A percentile compares a stretch with the other conserved stretches of the same genome.
phyloP scores from a whole-genome alignment of 1,140 invertebrate species.

The Ridgeia piscesae region DNA sequence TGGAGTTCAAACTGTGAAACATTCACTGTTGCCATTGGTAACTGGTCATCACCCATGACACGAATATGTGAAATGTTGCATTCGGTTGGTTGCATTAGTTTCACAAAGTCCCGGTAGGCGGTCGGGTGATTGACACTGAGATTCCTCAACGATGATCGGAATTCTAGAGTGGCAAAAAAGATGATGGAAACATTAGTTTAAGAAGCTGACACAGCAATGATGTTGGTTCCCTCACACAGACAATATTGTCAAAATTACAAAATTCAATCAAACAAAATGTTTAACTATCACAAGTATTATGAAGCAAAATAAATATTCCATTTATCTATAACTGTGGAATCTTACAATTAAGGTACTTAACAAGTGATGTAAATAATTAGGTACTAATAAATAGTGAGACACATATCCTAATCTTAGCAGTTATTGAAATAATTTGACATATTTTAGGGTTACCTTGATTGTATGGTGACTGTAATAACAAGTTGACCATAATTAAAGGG shows the following conservation, averaged over 20 bases:
- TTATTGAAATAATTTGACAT: neutral
- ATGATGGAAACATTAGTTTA: neutral
- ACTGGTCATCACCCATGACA: neutral
- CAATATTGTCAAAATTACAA: too few species aligned
- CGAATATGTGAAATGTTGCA: neutral
- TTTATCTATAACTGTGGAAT: too few species aligned
- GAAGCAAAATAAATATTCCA: too few species aligned
- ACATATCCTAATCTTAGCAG: neutral
- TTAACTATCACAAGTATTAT: too few species aligned
- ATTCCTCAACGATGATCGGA: neutral
- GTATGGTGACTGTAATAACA: too few species aligned
- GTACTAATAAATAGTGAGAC: too few species aligned
- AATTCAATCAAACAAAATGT: too few species aligned
- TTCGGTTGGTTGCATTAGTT: slow-evolving; percentile 13
- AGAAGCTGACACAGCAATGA: too few species aligned
- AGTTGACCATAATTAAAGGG: too few species aligned
- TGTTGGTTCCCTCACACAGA: too few species aligned
- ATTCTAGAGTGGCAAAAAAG: neutral
- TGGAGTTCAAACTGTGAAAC: neutral
- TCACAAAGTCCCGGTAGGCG: slow-evolving; percentile 8
- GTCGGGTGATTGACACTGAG: neutral
- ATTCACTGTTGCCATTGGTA: neutral
- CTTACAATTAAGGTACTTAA: too few species aligned
- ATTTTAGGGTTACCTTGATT: neutral
- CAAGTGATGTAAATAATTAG: too few species aligned